Base-by-base conservation (phyloP, 2,888 invertebrate species). In the Drosophila diplacantha region DNA sequence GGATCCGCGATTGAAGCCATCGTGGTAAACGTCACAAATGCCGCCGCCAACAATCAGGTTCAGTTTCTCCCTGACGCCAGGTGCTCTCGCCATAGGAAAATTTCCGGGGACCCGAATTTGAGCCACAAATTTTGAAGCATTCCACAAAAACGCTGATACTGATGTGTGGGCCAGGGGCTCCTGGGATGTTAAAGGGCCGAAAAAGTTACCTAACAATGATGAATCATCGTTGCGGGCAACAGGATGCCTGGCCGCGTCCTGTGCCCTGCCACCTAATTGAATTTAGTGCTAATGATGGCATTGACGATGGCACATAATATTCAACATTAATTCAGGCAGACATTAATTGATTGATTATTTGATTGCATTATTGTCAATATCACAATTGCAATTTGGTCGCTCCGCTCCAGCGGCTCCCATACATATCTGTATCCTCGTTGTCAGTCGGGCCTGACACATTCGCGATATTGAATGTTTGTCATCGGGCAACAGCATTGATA, bases 321-420 rank as follows among this genome's bases (percentile, higher is more conserved):
- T 72, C 73, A 59, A 67, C 55, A 84, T 73, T 81, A 81, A 81
- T 81, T 82, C 69, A 72, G 61, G 73, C 73, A 57, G 75, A 82
- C 84, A 77, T 72, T 84, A 80, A 84, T 80, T 80, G 84, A 80
- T 80, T 84, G 80, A 81, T 81, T 84, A 73, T 74, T 84, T 84
- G 84, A 81, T 84, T 82, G 83, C 79, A 82, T 81, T 81, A 81
- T 82, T 82, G 84, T 81, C 83, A 80, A 61, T 69, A 81, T 74
- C 68, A 64, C 78, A 71, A 80, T 81, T 77, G 72, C 67, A 82
- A 71, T 73, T 78, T 67, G 54, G 73, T 22, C 47, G 64, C 54
- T 58, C 32, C 51, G 64, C 51, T 58, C 51, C 61, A 24, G 6
- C 38, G 18, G 55, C 8, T 37, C 47, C 43, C 9, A 32, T 61